phyloP scores from a whole-genome alignment of 2,797 vertebrate species.

The Sitta carolinensis region DNA sequence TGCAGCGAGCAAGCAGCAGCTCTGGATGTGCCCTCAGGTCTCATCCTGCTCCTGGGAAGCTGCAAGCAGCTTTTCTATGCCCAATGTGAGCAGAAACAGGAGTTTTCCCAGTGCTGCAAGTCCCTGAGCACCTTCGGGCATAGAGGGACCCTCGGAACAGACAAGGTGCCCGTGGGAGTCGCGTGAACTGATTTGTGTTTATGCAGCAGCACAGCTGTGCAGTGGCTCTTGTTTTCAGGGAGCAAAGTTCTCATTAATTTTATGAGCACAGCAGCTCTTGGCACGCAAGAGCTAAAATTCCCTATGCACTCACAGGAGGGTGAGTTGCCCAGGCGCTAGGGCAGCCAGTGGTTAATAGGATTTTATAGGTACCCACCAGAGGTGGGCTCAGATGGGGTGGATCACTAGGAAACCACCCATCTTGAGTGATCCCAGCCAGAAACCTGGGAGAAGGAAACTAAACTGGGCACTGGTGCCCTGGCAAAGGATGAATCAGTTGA shows the following conservation, averaged over 20 bases:
- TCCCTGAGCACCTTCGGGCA: accelerated
- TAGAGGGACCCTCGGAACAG: not conserved
- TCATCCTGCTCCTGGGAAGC: not conserved
- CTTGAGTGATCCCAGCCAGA: not conserved
- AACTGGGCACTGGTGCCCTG: not conserved
- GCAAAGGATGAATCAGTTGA: slow-evolving; percentile 30
- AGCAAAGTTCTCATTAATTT: not conserved
- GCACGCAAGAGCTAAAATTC: not conserved
- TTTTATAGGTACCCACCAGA: not conserved
- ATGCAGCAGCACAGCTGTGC: slow-evolving; percentile 1
- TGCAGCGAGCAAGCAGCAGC: not conserved
- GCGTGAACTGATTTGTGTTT: not conserved
- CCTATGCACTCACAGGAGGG: not conserved
- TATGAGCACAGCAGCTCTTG: not conserved
- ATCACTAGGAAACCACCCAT: not conserved
- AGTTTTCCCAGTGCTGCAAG: not conserved
- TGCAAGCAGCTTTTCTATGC: not conserved
- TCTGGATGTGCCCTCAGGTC: not conserved
- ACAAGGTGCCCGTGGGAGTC: accelerated
- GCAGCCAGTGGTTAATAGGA: not conserved
- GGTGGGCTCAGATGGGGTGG: not conserved
- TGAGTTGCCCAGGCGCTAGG: not conserved
- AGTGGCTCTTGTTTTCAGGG: not conserved
- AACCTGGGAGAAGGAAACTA: not conserved
- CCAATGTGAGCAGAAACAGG: accelerated